Conservation (phyloP, 2,797 vertebrate species). For the Acanthis flammea region DNA sequence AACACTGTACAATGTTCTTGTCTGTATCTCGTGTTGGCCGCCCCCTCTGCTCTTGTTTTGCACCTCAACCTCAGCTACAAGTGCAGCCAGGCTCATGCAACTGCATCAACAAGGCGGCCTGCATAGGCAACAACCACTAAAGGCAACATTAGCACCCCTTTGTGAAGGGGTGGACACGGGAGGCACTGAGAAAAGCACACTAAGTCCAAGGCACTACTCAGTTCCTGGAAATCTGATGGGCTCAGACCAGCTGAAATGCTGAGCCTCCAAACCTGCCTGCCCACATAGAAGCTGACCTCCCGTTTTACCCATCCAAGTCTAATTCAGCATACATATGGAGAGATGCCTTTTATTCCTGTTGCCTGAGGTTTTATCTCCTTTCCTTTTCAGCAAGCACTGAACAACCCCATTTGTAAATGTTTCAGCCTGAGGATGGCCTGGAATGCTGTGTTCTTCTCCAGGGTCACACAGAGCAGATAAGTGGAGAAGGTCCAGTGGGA, state of each 20-base stretch:
- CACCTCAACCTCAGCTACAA: neutral
- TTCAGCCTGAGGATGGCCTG: neutral
- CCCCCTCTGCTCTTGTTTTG: neutral
- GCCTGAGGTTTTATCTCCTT: neutral
- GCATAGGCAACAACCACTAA: neutral
- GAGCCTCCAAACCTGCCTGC: neutral
- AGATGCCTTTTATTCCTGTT: neutral
- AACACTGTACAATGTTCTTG: neutral
- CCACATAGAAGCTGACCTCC: neutral
- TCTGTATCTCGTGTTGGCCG: neutral
- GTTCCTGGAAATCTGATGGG: constrained; percentile 34
- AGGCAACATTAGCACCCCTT: neutral
- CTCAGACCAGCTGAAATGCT: neutral
- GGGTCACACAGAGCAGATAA: neutral
- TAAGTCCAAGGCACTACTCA: neutral
- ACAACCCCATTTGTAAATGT: neutral
- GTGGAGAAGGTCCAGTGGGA: neutral
- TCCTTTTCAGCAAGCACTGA: neutral
- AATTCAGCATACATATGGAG: neutral
- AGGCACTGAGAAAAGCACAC: neutral
- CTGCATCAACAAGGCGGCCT: neutral
- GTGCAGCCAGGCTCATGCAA: neutral
- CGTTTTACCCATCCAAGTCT: neutral
- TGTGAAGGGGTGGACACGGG: neutral
- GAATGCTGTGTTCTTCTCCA: neutral